Conservation (phyloP, 1,140 invertebrate genomes). For the Pogonognathellus flavescens region DNA sequence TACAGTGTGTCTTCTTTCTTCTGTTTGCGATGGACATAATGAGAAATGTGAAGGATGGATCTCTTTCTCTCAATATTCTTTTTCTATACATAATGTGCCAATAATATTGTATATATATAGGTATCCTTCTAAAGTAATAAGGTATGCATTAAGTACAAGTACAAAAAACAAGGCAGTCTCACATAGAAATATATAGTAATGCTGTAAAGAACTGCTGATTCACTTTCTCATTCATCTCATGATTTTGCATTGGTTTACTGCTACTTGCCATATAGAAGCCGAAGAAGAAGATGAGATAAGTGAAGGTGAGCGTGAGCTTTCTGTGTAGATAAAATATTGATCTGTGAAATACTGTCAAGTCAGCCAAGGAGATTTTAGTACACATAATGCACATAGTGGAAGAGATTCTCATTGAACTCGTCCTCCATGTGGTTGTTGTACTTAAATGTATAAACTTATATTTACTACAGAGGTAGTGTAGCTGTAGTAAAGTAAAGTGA, state of each 20-base stretch:
- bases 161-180: too few species aligned
- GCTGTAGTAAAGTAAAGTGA: neutral
- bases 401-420: neutral
- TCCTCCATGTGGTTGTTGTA: too few species aligned
- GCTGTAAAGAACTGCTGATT: conserved; percentile 2
- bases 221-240: conserved; percentile 22
- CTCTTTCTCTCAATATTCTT: too few species aligned
- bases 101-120: too few species aligned
- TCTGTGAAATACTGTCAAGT: conserved; percentile 9
- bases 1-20: neutral
- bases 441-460: too few species aligned
- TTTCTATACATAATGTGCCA: too few species aligned
- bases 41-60: neutral
- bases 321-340: conserved; percentile 33
- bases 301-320: conserved; percentile 8
- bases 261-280: neutral
- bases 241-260: neutral
- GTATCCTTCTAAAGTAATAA: too few species aligned
- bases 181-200: too few species aligned
- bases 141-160: too few species aligned
- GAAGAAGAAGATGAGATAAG: neutral
- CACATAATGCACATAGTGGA: too few species aligned
- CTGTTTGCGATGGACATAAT: neutral
- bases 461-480: too few species aligned
- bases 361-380: neutral